These are phyloP conservation scores for Pachypsylla venusta DNA, from an alignment of 1,140 invertebrate genomes.

Conservation along the genomic window DNA sequence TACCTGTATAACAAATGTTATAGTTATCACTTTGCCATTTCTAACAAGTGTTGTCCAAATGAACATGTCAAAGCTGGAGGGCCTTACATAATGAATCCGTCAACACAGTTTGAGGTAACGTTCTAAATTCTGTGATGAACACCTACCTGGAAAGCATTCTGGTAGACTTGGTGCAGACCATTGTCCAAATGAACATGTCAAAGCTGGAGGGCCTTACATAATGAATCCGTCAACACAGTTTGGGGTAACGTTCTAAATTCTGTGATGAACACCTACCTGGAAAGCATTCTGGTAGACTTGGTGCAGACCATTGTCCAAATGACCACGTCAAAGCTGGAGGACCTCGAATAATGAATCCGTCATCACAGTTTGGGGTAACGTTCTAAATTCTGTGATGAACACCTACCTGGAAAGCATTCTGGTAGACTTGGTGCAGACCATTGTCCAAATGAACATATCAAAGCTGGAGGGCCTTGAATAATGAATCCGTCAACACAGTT, in stretches of 20 bases:
- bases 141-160: slow-evolving; percentile 53
- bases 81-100: slow-evolving; percentile 51
- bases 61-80: slow-evolving; percentile 53
- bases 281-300: too few species aligned
- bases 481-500: not conserved
- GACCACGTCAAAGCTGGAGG: too few species aligned
- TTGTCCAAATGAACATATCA: not conserved
- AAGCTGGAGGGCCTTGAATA: not conserved
- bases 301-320: too few species aligned
- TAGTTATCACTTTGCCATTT: too few species aligned
- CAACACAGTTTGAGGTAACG: slow-evolving; percentile 47
- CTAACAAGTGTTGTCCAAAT: slow-evolving; percentile 59
- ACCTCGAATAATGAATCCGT: too few species aligned
- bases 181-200: slow-evolving; percentile 60
- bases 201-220: slow-evolving; percentile 47
- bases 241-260: too few species aligned
- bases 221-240: slow-evolving; percentile 50
- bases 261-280: too few species aligned
- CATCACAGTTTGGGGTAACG: too few species aligned
- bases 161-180: slow-evolving; percentile 57
- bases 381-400: too few species aligned
- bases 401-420: slow-evolving; percentile 3
- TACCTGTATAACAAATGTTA: too few species aligned
- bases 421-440: not conserved
- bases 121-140: too few species aligned